Conservation (phyloP, 2,888 invertebrate genomes). For the Heteromurus nitidus region DNA sequence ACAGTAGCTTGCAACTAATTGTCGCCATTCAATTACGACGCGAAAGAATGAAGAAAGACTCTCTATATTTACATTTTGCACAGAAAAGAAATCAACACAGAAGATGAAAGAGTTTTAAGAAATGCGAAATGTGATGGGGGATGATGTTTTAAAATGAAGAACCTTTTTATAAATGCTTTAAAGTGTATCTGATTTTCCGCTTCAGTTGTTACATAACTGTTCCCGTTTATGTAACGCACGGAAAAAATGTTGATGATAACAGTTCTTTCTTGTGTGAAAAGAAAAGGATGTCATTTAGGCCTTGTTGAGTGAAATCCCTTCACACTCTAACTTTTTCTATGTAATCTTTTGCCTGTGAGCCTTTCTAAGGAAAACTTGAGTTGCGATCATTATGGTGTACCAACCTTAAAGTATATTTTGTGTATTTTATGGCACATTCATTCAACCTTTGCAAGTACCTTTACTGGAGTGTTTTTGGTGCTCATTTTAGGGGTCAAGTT, state of each 20-base stretch:
- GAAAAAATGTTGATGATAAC: background rate
- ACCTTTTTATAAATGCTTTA: background rate
- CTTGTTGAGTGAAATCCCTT: too few relatives aligned
- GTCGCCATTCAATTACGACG: background rate
- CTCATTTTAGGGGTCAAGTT: constrained; percentile 84
- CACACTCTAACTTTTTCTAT: too few relatives aligned
- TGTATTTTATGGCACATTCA: background rate
- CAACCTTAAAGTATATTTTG: too few relatives aligned
- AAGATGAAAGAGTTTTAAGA: background rate
- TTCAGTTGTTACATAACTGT: constrained; percentile 18
- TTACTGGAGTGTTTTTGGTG: background rate
- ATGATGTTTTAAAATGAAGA: background rate
- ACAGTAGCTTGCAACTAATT: constrained; percentile 10
- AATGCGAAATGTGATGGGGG: background rate
- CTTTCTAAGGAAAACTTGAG: too few relatives aligned
- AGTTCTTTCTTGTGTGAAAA: too few relatives aligned
- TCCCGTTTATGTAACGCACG: background rate
- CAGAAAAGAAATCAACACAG: background rate
- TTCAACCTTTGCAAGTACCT: background rate
- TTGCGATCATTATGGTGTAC: too few relatives aligned
- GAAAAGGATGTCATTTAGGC: too few relatives aligned
- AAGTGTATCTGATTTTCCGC: constrained; percentile 3
- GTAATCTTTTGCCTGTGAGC: too few relatives aligned
- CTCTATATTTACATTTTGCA: background rate
- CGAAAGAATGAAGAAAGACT: background rate